phyloP scores from a whole-genome alignment of 2,888 invertebrate species.

The Tipula helvola region DNA sequence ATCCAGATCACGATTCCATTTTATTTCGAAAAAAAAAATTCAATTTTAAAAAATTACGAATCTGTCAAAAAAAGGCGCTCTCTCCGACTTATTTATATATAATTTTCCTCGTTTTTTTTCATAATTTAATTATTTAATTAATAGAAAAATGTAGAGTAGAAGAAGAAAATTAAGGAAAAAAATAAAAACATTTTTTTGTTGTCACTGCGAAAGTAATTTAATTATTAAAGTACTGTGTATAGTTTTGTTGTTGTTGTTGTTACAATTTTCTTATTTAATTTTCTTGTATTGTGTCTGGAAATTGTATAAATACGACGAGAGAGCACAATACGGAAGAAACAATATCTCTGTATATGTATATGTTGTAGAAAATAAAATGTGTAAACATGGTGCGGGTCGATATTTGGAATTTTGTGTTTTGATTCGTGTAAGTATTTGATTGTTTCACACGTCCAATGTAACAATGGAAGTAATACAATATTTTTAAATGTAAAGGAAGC shows the following conservation, averaged over 20 bases:
- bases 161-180: neutral
- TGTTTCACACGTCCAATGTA: no score
- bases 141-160: neutral
- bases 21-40: neutral
- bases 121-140: neutral
- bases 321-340: neutral
- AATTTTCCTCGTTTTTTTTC: neutral
- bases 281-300: slow-evolving; percentile 4
- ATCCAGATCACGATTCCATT: slow-evolving; percentile 6
- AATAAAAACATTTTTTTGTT: neutral
- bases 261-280: neutral
- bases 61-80: neutral
- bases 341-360: neutral
- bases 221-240: neutral
- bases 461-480: no score
- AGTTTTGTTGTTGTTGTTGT: neutral
- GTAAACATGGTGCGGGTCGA: neutral
- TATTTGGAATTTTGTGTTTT: neutral
- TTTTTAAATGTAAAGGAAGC: no score
- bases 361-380: neutral
- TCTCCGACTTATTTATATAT: neutral
- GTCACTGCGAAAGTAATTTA: slow-evolving; percentile 4
- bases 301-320: neutral
- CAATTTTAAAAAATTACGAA: neutral
- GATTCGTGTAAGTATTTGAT: no score